A percentile compares a stretch with the other conserved stretches of the same genome.
Conservation (phyloP, 1,140 invertebrate genomes). For the Monomorium pharaonis region DNA sequence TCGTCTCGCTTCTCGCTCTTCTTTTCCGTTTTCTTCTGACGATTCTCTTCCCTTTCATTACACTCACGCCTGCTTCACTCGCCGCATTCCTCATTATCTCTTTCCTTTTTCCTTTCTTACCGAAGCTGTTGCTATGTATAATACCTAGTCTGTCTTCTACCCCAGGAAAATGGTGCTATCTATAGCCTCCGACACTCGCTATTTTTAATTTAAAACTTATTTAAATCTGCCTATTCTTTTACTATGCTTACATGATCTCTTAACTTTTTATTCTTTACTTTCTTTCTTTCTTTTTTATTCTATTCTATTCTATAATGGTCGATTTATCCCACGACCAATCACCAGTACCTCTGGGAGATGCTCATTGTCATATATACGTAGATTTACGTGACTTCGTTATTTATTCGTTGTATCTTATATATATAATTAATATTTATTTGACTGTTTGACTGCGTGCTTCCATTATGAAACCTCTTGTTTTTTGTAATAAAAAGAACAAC, state of each 20-base stretch:
- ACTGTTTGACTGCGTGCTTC: slow-evolving; percentile 59
- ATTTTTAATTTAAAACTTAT: neutral
- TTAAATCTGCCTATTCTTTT: neutral
- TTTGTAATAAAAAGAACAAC: slow-evolving; percentile 78
- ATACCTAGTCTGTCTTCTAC: neutral
- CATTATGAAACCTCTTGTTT: slow-evolving; percentile 49
- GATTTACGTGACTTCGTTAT: slow-evolving; percentile 61
- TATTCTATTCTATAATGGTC: slow-evolving; percentile 11
- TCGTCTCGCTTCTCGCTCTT: slow-evolving; percentile 63
- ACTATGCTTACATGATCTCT: neutral
- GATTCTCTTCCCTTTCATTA: slow-evolving; percentile 49
- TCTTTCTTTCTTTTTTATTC: neutral
- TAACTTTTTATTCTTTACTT: neutral
- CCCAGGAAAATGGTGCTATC: neutral
- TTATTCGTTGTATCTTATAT: slow-evolving; percentile 65
- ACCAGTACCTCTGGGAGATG: slow-evolving; percentile 71
- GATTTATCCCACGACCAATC: slow-evolving; percentile 37
- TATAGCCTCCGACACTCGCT: neutral
- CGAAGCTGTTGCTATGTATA: neutral
- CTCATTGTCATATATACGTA: slow-evolving; percentile 68
- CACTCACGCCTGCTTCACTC: neutral
- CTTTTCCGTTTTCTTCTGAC: slow-evolving; percentile 55
- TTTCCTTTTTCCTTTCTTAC: neutral
- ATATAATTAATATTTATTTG: slow-evolving; percentile 70
- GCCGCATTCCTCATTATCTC: neutral